Base-by-base conservation (phyloP, 1,140 invertebrate species). In the Apocrypta bakeri region DNA sequence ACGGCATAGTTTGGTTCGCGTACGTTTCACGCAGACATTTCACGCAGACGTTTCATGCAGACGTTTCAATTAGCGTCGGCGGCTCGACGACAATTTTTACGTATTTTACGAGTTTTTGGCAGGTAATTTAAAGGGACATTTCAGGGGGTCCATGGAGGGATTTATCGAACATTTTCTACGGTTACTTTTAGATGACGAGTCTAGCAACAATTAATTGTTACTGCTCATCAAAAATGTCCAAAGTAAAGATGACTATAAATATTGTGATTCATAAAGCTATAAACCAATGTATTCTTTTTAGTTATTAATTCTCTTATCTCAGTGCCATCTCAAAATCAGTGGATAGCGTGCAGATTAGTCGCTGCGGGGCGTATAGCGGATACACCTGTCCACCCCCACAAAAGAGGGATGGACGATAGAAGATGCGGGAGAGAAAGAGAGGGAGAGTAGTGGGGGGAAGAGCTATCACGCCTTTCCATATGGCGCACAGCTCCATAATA, bases 31-130 rank as follows among this genome's bases (percentile, higher is more conserved):
- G 40, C 79, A 87, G 87, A 88, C 87, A 83, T 87, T 88, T 88
- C 88, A 88, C n/a, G n/a, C n/a, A n/a, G 85, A 78, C 83, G 85
- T 84, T 82, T 75, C 79, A 71, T 66, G 40, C 79, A 87, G 87
- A 88, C 87, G 84, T 87, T 88, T 88, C 88, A 88, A 89, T 88
- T 88, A 88, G 85, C 85, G 73, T 78, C 31, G 66, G 64, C 71
- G 79, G 74, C 74, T 82, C 14, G 25, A 29, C 68, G 48, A 17
- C 21, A 56, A 6, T 56, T 56, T 56, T 56, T 21, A 6, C 14
- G 33, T 2, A n/a, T n/a, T n/a, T n/a, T n/a, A 21, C 21, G 48
- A 56, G 48, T 56, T 56, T 56, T 56, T 56, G 48, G 48, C 48
- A 21, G 48, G 21, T n/a, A 6, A 56, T 56, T 56, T 56, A 56